These are phyloP conservation scores for cattle (Bos taurus) DNA, from an alignment of 2,113 vertebrate genomes.

Conservation along the genomic window DNA sequence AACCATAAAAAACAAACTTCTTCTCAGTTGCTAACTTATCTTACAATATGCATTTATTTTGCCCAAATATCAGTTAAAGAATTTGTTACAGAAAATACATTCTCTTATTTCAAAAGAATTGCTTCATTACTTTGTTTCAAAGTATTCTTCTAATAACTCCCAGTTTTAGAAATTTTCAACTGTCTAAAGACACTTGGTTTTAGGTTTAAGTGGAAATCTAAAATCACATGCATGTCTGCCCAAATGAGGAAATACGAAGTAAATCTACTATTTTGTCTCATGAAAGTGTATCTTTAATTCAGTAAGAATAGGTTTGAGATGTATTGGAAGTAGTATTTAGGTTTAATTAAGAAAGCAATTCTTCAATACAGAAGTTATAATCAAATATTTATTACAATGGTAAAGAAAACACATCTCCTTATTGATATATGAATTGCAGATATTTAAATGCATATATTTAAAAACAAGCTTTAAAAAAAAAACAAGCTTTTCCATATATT, in stretches of 20 bases:
- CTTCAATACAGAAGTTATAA: neutral
- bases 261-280: neutral
- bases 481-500: neutral
- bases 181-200: neutral
- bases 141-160: neutral
- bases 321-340: neutral
- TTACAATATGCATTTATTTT: neutral
- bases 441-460: neutral
- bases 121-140: neutral
- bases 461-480: neutral
- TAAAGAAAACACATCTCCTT: neutral
- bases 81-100: neutral
- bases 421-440: neutral
- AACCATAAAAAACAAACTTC: neutral
- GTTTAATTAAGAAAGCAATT: neutral
- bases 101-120: neutral
- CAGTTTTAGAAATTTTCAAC: neutral
- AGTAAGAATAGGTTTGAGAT: neutral
- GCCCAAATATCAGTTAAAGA: neutral
- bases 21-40: neutral
- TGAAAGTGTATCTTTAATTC: neutral
- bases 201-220: neutral
- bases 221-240: neutral
- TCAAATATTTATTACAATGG: neutral
- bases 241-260: neutral